These are phyloP conservation scores for Pipistrellus kuhlii DNA, from an alignment of 2,797 vertebrate species.

Conservation along the genomic window DNA sequence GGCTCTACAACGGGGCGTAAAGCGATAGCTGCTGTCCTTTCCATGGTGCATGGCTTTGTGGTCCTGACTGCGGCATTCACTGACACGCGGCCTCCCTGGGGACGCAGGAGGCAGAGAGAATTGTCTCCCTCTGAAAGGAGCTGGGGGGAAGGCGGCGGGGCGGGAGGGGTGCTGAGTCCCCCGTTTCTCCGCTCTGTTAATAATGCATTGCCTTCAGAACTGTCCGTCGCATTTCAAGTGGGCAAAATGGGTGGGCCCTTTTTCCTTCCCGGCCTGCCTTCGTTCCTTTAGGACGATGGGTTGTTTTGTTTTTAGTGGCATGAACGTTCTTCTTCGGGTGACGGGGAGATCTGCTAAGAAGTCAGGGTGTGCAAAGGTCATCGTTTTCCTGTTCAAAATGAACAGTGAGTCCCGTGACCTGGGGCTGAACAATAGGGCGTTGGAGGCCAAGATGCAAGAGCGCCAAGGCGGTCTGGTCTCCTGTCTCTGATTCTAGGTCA, in stretches of 20 bases:
- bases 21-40: accelerated
- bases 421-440: too few relatives aligned
- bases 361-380: neutral
- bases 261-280: neutral
- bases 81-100: neutral
- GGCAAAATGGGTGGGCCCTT: neutral
- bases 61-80: neutral
- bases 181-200: neutral
- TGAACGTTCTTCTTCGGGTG: neutral
- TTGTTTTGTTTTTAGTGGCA: neutral
- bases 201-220: neutral
- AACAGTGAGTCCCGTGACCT: neutral
- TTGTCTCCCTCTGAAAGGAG: neutral
- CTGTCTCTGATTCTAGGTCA: too few relatives aligned
- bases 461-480: neutral
- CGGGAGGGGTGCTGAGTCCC: accelerated
- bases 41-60: neutral
- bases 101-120: neutral
- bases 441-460: neutral
- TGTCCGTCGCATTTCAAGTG: neutral
- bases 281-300: neutral
- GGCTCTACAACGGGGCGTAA: neutral
- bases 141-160: neutral
- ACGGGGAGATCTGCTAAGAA: neutral
- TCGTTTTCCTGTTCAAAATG: neutral